Percentiles rank a stretch among this genome's conserved stretches.
These are phyloP conservation scores for Papilio protenor DNA, from an alignment of 2,888 invertebrate genomes.

Conservation along the genomic window DNA sequence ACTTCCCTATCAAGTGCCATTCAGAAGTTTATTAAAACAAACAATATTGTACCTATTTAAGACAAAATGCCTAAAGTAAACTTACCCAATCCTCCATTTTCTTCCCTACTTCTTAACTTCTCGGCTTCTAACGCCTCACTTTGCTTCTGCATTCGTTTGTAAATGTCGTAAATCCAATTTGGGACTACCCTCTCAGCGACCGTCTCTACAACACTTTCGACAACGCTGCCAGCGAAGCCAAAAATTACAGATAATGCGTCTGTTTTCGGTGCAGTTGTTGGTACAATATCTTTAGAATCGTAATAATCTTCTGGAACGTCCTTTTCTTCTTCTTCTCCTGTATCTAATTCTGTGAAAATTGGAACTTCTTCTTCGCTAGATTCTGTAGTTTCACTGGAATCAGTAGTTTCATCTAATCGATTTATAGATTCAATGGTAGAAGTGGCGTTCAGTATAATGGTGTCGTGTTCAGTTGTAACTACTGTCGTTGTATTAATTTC, in stretches of 20 bases:
- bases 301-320: constrained; percentile 77
- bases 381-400: constrained; percentile 57
- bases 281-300: constrained; percentile 73
- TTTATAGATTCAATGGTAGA: constrained; percentile 40
- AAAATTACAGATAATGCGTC: constrained; percentile 77
- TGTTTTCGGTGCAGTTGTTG: constrained; percentile 73
- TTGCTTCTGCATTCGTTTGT: constrained; percentile 78
- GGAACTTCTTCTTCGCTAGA: constrained; percentile 63
- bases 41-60: not conserved
- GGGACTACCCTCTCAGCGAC: constrained; percentile 79
- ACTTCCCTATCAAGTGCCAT: not conserved
- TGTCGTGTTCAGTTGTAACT: constrained; percentile 19
- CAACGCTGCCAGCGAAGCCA: constrained; percentile 78
- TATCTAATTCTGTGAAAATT: constrained; percentile 71
- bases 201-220: constrained; percentile 75
- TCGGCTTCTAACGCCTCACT: constrained; percentile 78
- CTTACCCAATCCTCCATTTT: constrained; percentile 80
- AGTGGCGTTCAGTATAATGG: not conserved
- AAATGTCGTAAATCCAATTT: constrained; percentile 73
- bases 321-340: constrained; percentile 61
- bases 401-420: constrained; percentile 50
- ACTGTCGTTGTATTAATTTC: constrained; percentile 13
- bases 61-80: not conserved
- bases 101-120: constrained; percentile 76
- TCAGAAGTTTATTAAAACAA: not conserved